Evolutionary conservation across 2,113 vertebrate genomes (phyloP).

Genomic region (Plecotus auritus): DNA sequence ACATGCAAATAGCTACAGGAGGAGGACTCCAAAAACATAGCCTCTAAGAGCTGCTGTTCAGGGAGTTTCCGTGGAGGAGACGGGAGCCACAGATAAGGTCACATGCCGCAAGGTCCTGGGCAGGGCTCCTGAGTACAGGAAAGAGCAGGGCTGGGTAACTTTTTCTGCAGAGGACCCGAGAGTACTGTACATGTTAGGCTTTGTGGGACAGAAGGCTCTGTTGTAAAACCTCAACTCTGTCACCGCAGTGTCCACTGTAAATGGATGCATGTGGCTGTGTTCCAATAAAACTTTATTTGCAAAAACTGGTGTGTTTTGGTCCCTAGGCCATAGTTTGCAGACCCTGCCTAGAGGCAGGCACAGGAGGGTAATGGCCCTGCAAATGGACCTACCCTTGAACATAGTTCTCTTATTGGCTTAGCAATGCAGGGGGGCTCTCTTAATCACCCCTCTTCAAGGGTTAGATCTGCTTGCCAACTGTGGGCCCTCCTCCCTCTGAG

Average conservation of each 20-base stretch:
- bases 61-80: not conserved
- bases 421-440: not conserved
- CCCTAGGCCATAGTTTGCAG: not conserved
- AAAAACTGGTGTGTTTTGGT: not conserved
- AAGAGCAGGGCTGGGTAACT: not conserved
- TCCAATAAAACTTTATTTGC: not conserved
- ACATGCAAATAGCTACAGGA: not conserved
- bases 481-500: not conserved
- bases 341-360: not conserved
- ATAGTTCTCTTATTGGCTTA: not conserved
- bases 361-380: no score
- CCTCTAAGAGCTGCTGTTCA: not conserved
- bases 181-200: not conserved
- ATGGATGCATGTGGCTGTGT: not conserved
- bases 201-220: not conserved
- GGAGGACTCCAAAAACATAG: not conserved
- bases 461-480: no score
- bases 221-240: not conserved
- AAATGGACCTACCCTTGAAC: no score
- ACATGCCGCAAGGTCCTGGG: rapidly evolving
- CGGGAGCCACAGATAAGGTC: not conserved
- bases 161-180: not conserved
- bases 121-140: rapidly evolving
- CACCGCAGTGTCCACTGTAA: not conserved
- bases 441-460: not conserved